Percentiles rank a stretch among this genome's conserved stretches.
Conservation (phyloP, 1,140 invertebrate genomes). For the Drosophila pruinosa region DNA sequence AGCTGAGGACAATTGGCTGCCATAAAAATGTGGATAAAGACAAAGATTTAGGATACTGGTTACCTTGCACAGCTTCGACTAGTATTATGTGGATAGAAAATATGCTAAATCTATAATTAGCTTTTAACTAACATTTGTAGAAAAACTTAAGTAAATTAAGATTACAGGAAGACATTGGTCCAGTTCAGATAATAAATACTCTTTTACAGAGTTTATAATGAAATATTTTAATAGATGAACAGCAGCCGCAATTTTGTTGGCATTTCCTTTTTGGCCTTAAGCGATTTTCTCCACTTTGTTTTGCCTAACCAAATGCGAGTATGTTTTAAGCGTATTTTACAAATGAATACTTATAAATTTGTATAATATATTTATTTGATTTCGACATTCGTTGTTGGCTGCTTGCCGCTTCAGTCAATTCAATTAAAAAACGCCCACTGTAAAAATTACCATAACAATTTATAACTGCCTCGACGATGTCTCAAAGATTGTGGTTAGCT, state of each 20-base stretch:
- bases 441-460: constrained; percentile 71
- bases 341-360: constrained; percentile 13
- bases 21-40: constrained; percentile 1
- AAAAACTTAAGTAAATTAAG: not conserved
- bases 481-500: constrained; percentile 57
- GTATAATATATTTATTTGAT: constrained; percentile 52
- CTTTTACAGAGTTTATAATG: not conserved
- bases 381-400: constrained; percentile 52
- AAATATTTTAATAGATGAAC: constrained; percentile 8
- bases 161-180: too few relatives aligned
- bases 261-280: constrained; percentile 35
- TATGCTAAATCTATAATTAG: not conserved
- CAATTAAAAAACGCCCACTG: constrained; percentile 75
- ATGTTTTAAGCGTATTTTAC: not conserved
- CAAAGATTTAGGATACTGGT: not conserved
- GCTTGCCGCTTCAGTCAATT: constrained; percentile 45
- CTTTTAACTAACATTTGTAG: not conserved
- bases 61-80: not conserved
- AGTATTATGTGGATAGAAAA: not conserved
- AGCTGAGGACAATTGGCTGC: constrained; percentile 5
- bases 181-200: not conserved
- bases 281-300: constrained; percentile 21
- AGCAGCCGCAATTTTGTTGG: constrained; percentile 40
- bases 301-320: constrained; percentile 27
- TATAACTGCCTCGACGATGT: constrained; percentile 68